phyloP scores from a whole-genome alignment of 2,888 invertebrate species.

The Tipula unca region DNA sequence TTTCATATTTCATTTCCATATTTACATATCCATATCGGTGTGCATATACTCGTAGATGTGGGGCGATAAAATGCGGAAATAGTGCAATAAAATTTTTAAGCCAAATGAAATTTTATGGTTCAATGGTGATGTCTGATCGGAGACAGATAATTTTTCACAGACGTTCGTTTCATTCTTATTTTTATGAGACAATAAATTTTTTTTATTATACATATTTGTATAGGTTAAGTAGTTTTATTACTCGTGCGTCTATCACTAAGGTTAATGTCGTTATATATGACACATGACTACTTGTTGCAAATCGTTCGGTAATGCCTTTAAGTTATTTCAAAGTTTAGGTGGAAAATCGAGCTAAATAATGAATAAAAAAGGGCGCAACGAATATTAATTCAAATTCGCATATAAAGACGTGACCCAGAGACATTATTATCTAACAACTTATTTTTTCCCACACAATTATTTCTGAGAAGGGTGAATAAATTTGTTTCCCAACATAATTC shows the following conservation, averaged over 20 bases:
- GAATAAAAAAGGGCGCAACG: too few species aligned
- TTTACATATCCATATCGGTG: not conserved
- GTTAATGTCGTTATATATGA: too few species aligned
- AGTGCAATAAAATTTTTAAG: not conserved
- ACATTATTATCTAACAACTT: not conserved
- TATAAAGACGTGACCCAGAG: not conserved
- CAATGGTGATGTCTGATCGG: not conserved
- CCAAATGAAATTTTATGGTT: not conserved
- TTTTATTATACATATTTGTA: too few species aligned
- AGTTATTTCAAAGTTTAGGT: too few species aligned
- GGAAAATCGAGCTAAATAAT: too few species aligned
- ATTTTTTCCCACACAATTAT: not conserved
- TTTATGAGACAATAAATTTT: not conserved
- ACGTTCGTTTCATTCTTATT: not conserved
- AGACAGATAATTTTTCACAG: not conserved
- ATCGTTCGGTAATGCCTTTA: too few species aligned
- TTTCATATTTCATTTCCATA: not conserved
- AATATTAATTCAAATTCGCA: not conserved
- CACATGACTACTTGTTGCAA: too few species aligned
- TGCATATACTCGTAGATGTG: not conserved
- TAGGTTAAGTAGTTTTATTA: not conserved
- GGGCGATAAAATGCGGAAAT: not conserved
- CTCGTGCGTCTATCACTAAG: too few species aligned
- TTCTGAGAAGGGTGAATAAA: not conserved
- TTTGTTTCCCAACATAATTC: not conserved